Conservation (phyloP, 2,888 invertebrate species). For the Petrolisthes manimaculis region DNA sequence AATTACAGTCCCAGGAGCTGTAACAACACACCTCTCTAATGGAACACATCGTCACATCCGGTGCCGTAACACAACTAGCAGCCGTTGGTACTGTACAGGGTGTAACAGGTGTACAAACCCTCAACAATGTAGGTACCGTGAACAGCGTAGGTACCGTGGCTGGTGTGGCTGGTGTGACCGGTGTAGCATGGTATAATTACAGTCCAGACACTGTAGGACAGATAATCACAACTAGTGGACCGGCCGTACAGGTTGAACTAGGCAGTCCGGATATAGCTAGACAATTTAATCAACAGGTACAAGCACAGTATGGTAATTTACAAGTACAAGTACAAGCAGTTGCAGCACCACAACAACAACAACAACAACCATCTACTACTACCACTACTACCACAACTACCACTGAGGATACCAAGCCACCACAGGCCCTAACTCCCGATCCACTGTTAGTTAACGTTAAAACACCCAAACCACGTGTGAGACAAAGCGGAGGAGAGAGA, state of each 20-base stretch:
- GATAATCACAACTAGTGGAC: slow-evolving; percentile 57
- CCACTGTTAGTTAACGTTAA: slow-evolving; percentile 35
- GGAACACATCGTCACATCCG: slow-evolving; percentile 31
- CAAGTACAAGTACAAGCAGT: slow-evolving; percentile 64
- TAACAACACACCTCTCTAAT: no score
- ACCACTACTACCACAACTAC: no score
- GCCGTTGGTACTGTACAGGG: slow-evolving; percentile 38
- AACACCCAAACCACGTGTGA: slow-evolving; percentile 51
- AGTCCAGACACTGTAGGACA: slow-evolving; percentile 59
- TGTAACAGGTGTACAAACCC: slow-evolving; percentile 44
- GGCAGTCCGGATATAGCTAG: slow-evolving; percentile 64
- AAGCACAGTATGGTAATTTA: slow-evolving; percentile 62
- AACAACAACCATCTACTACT: no score
- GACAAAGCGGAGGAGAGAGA: slow-evolving; percentile 59
- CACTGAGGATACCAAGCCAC: slow-evolving; percentile 32
- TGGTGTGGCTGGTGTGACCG: slow-evolving; percentile 50
- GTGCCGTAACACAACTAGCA: slow-evolving; percentile 12
- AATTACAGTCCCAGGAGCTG: no score
- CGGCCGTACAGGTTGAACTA: slow-evolving; percentile 63
- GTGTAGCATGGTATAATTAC: slow-evolving; percentile 61
- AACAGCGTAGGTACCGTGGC: slow-evolving; percentile 48
- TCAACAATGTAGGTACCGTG: slow-evolving; percentile 42
- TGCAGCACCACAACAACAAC: no score
- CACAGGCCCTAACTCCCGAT: slow-evolving; percentile 36
- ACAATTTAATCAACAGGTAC: slow-evolving; percentile 65